Base-by-base conservation (phyloP, 2,797 vertebrate genomes). In the Lepus townsendii region DNA sequence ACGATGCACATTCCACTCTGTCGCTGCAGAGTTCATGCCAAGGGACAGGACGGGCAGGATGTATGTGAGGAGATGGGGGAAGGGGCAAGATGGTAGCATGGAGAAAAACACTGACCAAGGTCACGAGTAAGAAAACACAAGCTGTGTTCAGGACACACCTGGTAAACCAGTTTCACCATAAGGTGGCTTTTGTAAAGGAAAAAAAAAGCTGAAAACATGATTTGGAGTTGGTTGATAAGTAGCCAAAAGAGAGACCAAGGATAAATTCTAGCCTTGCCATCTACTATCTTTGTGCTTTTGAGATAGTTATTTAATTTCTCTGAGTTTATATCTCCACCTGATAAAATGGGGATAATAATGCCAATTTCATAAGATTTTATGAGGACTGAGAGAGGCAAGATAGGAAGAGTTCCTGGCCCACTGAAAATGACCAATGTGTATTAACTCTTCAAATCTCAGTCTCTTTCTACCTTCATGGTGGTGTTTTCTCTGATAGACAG, bases 191-290 rank as follows among this genome's bases (percentile, higher is more conserved):
- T n/a, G 13, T 32, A 75, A 95, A 22, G 66, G 5, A 1, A 3
- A 4, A 60, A 22, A 57, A 30, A 24, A 24, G 26, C 47, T 71
- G 10, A 35, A 83, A 90, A 73, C 7, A 35, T 30, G 38, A 26
- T 92, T 85, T 83, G 38, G 30, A 88, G 22, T 82, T 63, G 42
- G 35, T 65, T 65, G 6, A 0, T 52, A 71, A 77, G 50, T 73
- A n/a, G 17, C 6, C 32, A 65, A 72, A 71, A 92, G 82, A 87
- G 63, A 96, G 38, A 68, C 11, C 68, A 87, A 42, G 47, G 47
- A 47, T 68, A n/a, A 79, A 84, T 52, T 52, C 73, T 50, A n/a
- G n/a, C 27, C 47, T 26, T 73, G 12, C n/a, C 4, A 5, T 60
- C 71, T 47, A 52, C n/a, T 75, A 14, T 26, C 50, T 63, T 7